phyloP scores from a whole-genome alignment of 30 jellyfish, hydroid and myxozoan genomes.

The Mastigias papua region DNA sequence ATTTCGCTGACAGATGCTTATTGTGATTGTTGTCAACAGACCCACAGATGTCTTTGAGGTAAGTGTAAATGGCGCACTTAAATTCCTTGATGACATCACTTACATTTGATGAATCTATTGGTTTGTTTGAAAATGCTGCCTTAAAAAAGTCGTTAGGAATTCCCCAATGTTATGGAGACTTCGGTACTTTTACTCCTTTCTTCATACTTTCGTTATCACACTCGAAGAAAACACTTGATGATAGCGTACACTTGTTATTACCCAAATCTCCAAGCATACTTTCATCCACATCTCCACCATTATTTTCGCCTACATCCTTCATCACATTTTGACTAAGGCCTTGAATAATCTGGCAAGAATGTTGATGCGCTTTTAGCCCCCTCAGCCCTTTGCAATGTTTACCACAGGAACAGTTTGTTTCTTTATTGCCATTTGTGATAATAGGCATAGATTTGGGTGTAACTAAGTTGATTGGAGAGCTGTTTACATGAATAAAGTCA shows the following conservation, averaged over 20 bases:
- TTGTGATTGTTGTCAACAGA: neutral
- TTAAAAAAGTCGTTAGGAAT: neutral
- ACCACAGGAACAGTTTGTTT: neutral
- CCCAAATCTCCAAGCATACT: neutral
- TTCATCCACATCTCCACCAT: neutral
- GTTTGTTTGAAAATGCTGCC: slow-evolving; percentile 1
- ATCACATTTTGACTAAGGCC: slow-evolving; percentile 2
- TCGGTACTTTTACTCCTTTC: neutral
- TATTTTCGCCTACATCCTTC: neutral
- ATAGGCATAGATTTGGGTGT: neutral
- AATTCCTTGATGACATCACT: neutral
- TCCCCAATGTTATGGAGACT: neutral
- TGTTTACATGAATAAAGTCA: too few relatives aligned
- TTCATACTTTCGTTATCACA: neutral
- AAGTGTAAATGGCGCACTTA: neutral
- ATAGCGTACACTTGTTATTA: neutral
- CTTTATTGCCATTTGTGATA: neutral
- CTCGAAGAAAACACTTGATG: neutral
- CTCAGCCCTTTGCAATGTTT: neutral
- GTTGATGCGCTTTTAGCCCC: slow-evolving; percentile 2
- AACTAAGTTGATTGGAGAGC: neutral
- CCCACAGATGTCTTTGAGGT: neutral
- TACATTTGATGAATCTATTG: neutral
- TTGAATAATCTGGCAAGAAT: neutral
- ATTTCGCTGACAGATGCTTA: neutral